These are phyloP conservation scores for Dinocampus coccinellae DNA, from an alignment of 2,888 invertebrate genomes.

Conservation along the genomic window DNA sequence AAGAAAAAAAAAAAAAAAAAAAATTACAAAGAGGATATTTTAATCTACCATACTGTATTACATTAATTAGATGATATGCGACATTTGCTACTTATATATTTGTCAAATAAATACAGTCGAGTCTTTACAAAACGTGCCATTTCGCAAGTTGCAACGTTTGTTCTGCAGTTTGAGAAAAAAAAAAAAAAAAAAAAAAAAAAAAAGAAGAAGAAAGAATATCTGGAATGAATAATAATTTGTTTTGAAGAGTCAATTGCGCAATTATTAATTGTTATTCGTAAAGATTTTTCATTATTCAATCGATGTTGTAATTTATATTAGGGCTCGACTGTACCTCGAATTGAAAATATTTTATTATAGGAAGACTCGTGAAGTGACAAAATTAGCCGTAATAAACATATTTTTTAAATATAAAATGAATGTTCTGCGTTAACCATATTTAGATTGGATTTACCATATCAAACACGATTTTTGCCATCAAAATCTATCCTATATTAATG, in stretches of 20 bases:
- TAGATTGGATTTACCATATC: constrained; percentile 58
- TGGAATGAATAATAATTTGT: neutral
- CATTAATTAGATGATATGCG: constrained; percentile 58
- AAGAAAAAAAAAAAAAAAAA: constrained; percentile 52
- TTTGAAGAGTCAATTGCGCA: neutral
- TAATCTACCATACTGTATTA: constrained; percentile 62
- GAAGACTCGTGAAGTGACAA: constrained; percentile 49
- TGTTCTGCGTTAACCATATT: constrained; percentile 49
- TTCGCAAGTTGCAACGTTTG: constrained; percentile 9
- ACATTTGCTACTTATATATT: constrained; percentile 64
- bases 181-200: neutral
- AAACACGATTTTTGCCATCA: constrained; percentile 56
- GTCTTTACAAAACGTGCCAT: neutral
- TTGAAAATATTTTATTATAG: constrained; percentile 64
- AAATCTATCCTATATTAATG: constrained; percentile 60
- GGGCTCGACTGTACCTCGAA: constrained; percentile 35
- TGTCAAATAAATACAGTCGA: constrained; percentile 53
- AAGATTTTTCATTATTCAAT: neutral
- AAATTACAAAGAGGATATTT: constrained; percentile 55
- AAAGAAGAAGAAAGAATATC: neutral
- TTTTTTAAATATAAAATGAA: constrained; percentile 36
- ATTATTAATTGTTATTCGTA: neutral
- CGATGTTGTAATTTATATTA: constrained; percentile 13
- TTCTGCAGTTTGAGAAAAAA: neutral
- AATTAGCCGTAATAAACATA: constrained; percentile 49